phyloP scores from a whole-genome alignment of 2,888 invertebrate genomes.

The Magallana nippona region DNA sequence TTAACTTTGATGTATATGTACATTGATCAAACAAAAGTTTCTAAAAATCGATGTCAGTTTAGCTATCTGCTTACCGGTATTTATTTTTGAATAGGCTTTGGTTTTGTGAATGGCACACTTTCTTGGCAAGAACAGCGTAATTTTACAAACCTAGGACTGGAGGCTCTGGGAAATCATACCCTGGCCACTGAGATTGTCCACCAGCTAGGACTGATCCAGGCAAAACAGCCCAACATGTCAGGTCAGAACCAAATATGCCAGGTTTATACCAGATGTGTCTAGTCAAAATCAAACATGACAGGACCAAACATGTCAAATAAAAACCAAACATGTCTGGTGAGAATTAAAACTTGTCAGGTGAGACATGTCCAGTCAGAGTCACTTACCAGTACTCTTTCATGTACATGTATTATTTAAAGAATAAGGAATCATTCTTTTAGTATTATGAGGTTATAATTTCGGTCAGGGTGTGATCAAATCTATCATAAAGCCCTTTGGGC shows the following conservation, averaged over 20 bases:
- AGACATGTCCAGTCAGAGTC: neutral
- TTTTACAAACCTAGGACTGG: slow-evolving; percentile 66
- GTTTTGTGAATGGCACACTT: slow-evolving; percentile 62
- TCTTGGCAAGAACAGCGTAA: slow-evolving; percentile 73
- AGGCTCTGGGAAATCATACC: slow-evolving; percentile 67
- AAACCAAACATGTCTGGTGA: neutral
- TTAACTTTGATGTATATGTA: neutral
- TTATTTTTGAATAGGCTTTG: slow-evolving; percentile 52
- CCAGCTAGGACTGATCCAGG: slow-evolving; percentile 47
- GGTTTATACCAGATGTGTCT: neutral
- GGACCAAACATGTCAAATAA: neutral
- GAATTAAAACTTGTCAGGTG: neutral
- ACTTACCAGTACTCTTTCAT: neutral
- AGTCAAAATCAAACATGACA: neutral
- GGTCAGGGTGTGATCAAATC: no score
- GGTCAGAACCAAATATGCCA: slow-evolving; percentile 50
- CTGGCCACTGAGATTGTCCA: slow-evolving; percentile 58
- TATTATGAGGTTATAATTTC: no score
- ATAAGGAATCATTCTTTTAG: no score
- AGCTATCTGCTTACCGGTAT: neutral
- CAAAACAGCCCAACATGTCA: slow-evolving; percentile 54
- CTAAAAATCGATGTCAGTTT: neutral
- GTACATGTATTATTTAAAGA: no score
- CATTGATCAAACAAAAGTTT: neutral
- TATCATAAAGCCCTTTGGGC: no score